Evolutionary conservation across 2,888 invertebrate genomes (phyloP).

Genomic region (Polyommatus iphigenia): DNA sequence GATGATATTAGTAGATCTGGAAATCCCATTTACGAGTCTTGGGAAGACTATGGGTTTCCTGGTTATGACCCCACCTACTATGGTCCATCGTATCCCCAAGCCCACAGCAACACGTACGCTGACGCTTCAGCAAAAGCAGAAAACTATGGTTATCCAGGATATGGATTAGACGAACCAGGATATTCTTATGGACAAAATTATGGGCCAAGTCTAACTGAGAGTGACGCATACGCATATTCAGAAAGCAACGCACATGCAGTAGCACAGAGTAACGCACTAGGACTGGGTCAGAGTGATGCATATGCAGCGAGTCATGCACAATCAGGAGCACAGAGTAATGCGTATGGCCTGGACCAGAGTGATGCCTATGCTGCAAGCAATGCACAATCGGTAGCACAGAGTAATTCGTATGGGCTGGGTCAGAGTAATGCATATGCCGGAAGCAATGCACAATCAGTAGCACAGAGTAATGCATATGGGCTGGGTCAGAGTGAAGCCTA

Average conservation of each 20-base stretch:
- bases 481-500: background rate
- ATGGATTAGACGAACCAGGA: background rate
- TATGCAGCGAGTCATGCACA: background rate
- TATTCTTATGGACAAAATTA: background rate
- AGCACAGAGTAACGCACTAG: background rate
- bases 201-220: background rate
- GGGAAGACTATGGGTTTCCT: background rate
- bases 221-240: background rate
- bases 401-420: background rate
- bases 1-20: conserved; percentile 14
- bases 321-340: background rate
- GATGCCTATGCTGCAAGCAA: background rate
- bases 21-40: background rate
- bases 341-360: background rate
- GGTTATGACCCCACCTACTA: background rate
- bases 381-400: background rate
- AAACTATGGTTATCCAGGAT: background rate
- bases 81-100: background rate
- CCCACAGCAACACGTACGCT: background rate
- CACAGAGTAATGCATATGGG: background rate
- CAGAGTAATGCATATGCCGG: background rate
- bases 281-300: background rate
- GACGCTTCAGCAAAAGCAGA: conserved; percentile 4
- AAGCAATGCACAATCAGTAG: background rate
- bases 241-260: background rate